Evolutionary conservation across 1,140 invertebrate species (phyloP), one percentile per base, ranked within the genome.

Genomic region (Hylyphantes graminicola): DNA sequence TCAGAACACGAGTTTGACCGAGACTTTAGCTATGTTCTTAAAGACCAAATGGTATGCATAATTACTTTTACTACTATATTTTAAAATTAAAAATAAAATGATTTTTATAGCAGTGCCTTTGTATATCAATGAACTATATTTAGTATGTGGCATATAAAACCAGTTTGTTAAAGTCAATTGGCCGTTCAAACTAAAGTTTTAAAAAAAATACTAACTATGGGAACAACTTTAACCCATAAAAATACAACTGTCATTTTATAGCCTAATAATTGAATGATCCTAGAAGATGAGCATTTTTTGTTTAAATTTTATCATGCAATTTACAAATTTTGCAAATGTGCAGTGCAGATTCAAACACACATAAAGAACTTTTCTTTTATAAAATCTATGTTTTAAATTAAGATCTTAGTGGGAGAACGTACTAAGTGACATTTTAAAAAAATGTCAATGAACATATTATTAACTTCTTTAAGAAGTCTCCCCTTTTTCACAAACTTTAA

Each of bases 31-130:
- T 70, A 78, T 50, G 50, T 86, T 17, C 64, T 86, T 54, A 75
- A 79, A 35, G 86, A 86, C n/a, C 79, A 85, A 85, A 86, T 86
- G 86, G 86, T 85, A 75, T n/a, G 4, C 51, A 35, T 12, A 63
- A 17, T 53, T 50, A 19, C 51, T n/a, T 73, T 73, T 76, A 17
- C 63, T 48, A 15, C n/a, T 7, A 65, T 19, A 12, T 4, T 65
- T 19, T 7, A 0, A 19, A 65, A 4, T 21, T 19, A 7, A 67
- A 35, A 21, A 19, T 67, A 67, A 64, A 17, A 17, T 63, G 61
- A n/a, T 63, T 17, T 63, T 63, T 15, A 12, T 15, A 17, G 13
- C 8, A 63, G 7, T 63, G 0, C 9, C n/a, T 15, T 63, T 63
- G 19, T n/a, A 15, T 63, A 2, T 17, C 19, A 15, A 17, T 59